A percentile compares a stretch with the other conserved stretches of the same genome.
Evolutionary conservation across 2,888 invertebrate genomes (phyloP).

Genomic region (Volucella bombylans): DNA sequence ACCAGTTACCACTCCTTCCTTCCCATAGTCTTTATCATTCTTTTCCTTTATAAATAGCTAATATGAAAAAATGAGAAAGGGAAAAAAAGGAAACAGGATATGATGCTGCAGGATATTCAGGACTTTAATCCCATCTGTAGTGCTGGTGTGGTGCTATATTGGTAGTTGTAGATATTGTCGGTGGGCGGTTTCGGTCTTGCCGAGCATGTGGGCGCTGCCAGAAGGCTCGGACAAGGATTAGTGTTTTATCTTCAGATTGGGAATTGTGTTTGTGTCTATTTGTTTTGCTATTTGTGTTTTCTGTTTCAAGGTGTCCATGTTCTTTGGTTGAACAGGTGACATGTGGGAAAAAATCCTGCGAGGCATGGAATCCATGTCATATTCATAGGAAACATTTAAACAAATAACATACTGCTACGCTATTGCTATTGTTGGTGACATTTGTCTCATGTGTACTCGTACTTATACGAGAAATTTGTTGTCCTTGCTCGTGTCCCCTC

Average conservation of each 20-base stretch:
- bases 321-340: slow-evolving; percentile 40
- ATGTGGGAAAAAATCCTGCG: slow-evolving; percentile 23
- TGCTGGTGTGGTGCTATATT: slow-evolving; percentile 19
- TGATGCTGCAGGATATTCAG: slow-evolving; percentile 37
- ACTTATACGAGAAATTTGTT: not conserved
- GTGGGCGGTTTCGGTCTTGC: no score
- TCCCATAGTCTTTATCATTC: no score
- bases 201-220: no score
- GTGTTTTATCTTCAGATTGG: no score
- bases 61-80: not conserved
- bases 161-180: no score
- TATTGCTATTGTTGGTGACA: slow-evolving; percentile 48
- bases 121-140: slow-evolving; percentile 48
- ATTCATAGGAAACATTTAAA: slow-evolving; percentile 22
- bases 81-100: slow-evolving; percentile 5
- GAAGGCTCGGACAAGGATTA: no score
- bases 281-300: not conserved
- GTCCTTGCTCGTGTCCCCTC: no score
- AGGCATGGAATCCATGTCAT: not conserved
- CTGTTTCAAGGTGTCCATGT: slow-evolving; percentile 11
- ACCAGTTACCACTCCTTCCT: no score
- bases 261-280: not conserved
- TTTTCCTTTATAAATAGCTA: no score
- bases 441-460: slow-evolving; percentile 38
- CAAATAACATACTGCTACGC: slow-evolving; percentile 34